phyloP scores from a whole-genome alignment of 2,888 invertebrate species.

The Molorchus minor region DNA sequence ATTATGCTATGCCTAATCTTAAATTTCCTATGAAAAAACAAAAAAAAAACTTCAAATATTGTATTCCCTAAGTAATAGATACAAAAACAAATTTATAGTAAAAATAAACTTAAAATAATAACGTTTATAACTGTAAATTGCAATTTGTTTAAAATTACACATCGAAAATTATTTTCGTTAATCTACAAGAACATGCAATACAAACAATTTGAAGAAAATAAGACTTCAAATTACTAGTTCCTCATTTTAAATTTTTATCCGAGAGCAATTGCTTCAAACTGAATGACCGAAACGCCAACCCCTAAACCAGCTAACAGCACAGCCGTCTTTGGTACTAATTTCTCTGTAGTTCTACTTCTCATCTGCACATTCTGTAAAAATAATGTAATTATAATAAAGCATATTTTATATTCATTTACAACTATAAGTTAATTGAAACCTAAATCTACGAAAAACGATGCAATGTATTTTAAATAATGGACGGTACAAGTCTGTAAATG shows the following conservation, averaged over 20 bases:
- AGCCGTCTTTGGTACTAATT: constrained; percentile 57
- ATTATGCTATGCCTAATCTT: background rate
- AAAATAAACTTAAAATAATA: constrained; percentile 59
- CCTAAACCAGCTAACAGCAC: constrained; percentile 58
- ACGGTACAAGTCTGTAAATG: too few relatives aligned
- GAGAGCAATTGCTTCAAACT: constrained; percentile 56
- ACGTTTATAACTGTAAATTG: constrained; percentile 52
- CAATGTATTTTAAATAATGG: too few relatives aligned
- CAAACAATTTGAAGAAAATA: constrained; percentile 14
- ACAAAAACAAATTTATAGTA: constrained; percentile 37
- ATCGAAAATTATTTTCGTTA: constrained; percentile 25
- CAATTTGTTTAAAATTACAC: constrained; percentile 43
- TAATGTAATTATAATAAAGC: too few relatives aligned
- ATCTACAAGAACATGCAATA: background rate
- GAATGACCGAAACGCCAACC: constrained; percentile 59
- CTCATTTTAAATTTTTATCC: constrained; percentile 32
- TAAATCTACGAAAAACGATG: too few relatives aligned
- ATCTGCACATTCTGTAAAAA: constrained; percentile 34
- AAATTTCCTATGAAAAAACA: background rate
- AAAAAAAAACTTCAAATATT: constrained; percentile 4
- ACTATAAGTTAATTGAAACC: too few relatives aligned
- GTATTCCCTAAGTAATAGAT: constrained; percentile 5
- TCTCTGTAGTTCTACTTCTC: constrained; percentile 43
- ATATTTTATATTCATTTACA: too few relatives aligned
- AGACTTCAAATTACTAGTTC: constrained; percentile 19